Evolutionary conservation across 2,888 invertebrate species (phyloP), one percentile per base, ranked within the genome.

Genomic region (Sympetrum striolatum): DNA sequence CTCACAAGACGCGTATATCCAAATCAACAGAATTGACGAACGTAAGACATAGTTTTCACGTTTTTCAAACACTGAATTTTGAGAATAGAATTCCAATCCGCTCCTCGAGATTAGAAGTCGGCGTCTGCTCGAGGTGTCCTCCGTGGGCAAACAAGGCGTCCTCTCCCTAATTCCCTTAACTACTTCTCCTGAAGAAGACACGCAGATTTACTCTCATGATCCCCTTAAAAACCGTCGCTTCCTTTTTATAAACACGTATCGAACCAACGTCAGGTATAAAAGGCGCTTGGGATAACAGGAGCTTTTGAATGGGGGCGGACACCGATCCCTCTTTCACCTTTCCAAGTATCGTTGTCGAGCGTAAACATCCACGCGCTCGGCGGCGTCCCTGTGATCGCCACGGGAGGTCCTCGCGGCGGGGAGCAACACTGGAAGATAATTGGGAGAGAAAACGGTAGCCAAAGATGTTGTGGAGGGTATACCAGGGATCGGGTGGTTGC

Each of bases 301-400:
- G 5, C 15, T 15, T 15, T 14, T n/a, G 64, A 64, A 64, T 64
- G 64, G 64, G n/a, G 18, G 60, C 39, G 64, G 64, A n/a, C 64
- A 18, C 64, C 64, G 64, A 64, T 64, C 64, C 64, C 58, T 58
- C 82, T 58, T 58, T 82, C 58, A 82, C 82, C 82, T 60, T 82
- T 37, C 82, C 10, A 35, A 58, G 82, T 82, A 82, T 82, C 82
- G 58, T 82, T 82, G 82, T 82, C 82, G 58, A 58, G 58, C 58
- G 82, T 82, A 82, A 82, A 82, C 82, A 82, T 58, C n/a, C 64
- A 64, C 64, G 64, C 64, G 64, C 64, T 10, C 64, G 22, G 64
- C 64, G 64, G 64, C 64, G 64, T n/a, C 64, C 64, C 64, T 64
- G n/a, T n/a, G 64, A 64, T 64, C 64, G 12, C 64, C n/a, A 12